Base-by-base conservation (phyloP, 2,888 invertebrate genomes). In the Eupeodes latifasciatus region DNA sequence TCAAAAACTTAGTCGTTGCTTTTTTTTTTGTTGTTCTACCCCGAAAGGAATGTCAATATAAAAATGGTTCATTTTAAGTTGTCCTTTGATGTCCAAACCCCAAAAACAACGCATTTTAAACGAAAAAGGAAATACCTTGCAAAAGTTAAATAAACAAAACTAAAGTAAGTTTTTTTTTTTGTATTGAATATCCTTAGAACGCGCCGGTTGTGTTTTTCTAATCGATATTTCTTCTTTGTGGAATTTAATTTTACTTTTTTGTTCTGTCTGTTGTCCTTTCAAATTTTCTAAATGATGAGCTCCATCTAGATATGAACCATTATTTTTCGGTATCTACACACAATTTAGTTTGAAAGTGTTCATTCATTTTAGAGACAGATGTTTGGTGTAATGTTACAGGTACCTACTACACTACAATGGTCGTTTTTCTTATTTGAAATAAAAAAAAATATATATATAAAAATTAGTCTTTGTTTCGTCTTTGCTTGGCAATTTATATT, bases 301-400 rank as follows among this genome's bases (percentile, higher is more conserved):
- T 40, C 19, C 49, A 10, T 6, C 40, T 6, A 6, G 14, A 44
- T 19, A 19, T 9, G 12, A 55, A 55, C 40, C 40, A 55, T 72
- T 72, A 57, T 59, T 72, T 72, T 72, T 47, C 11, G 59, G 47
- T 47, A 19, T 5, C 16, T 27, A 14, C 14, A 69, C 34, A 36
- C 3, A 53, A 49, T 51, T 61, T 27, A 34, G n/a, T 66, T 66
- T 40, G 36, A 71, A 69, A 72, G 77, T 88, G 87, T 69, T 81
- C 84, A 77, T 78, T 75, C 69, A 61, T 64, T 40, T 78, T 78
- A 74, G 81, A 84, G 81, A 84, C 88, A 88, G 88, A 72, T 88
- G 88, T 85, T 81, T 53, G 78, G 88, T 88, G 78, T 88, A 81
- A 71, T 75, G 81, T 88, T 88, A 81, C 85, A 84, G 83, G 84